Evolutionary conservation across 2,797 vertebrate species (phyloP), one percentile per base, ranked within the genome.

Genomic region (Myiotriccus ornatus): DNA sequence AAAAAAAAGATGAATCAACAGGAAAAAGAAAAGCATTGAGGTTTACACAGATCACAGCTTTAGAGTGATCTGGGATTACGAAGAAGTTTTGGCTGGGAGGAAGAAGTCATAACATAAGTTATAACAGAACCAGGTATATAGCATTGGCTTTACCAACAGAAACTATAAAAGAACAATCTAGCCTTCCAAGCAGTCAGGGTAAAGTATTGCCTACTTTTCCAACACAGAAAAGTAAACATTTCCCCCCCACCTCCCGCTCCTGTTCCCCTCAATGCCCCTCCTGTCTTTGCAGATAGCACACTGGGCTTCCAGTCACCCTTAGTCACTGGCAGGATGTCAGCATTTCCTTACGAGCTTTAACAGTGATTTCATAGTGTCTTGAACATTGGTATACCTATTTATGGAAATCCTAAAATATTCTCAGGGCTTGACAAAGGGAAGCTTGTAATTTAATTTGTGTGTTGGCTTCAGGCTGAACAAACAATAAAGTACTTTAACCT

Each of bases 391-490:
- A 65, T 52, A 57, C 21, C 57, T 83, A 59, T 93, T 90, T 91
- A 52, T 73, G 79, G 89, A 81, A 69, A 59, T 43, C 64, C 63
- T 63, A 63, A 95, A 89, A 47, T 49, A 21, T 85, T 93, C 27
- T 81, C 14, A 27, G 65, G 22, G 43, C 32, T 88, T 62, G 69
- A 94, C 62, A 86, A 83, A 71, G 39, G 76, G 57, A 94, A 94
- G 46, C 68, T 90, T 73, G 69, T 86, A 0, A 50, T 74, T 77
- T 77, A 92, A 87, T 84, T 92, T 88, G 60, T 80, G 27, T 6
- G 0, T 81, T 75, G 75, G 24, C 69, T 90, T 94, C 62, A 88
- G 79, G 39, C 83, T 93, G 91, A 93, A 57, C 53, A 94, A 94
- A 89, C 71, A 75, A 37, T 86, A 4, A 82, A 88, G 50, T 79